Conservation (phyloP, 2,113 vertebrate genomes). For the Arenaria interpres region DNA sequence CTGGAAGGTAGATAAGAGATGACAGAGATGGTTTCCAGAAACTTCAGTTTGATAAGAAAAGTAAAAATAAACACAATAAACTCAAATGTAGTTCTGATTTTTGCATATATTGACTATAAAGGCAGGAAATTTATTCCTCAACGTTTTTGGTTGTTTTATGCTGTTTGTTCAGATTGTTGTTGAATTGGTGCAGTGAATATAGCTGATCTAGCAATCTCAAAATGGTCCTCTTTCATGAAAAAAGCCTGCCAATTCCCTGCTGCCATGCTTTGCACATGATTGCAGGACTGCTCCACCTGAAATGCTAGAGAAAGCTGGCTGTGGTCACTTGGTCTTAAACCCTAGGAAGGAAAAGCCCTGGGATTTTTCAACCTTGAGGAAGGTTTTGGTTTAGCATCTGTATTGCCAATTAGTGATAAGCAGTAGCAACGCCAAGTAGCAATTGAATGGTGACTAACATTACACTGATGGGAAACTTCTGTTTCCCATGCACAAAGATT, state of each 20-base stretch:
- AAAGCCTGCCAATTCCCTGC: not conserved
- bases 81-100: not conserved
- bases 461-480: fast-evolving
- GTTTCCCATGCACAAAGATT: not conserved
- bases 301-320: not conserved
- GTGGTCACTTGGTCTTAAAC: not conserved
- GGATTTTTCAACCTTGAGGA: not conserved
- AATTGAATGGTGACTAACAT: not conserved
- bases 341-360: not conserved
- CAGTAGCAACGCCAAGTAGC: not conserved
- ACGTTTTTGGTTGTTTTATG: not conserved
- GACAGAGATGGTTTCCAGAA: not conserved
- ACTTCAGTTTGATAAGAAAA: not conserved
- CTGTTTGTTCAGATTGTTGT: not conserved
- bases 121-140: not conserved
- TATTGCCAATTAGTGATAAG: not conserved
- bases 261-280: not conserved
- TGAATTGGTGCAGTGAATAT: not conserved
- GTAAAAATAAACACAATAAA: not conserved
- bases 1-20: not conserved
- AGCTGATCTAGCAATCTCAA: not conserved
- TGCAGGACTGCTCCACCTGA: not conserved
- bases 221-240: not conserved
- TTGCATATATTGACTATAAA: not conserved
- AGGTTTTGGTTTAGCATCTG: not conserved